These are phyloP conservation scores for Euura lappo DNA, from an alignment of 1,140 invertebrate species.

Conservation along the genomic window DNA sequence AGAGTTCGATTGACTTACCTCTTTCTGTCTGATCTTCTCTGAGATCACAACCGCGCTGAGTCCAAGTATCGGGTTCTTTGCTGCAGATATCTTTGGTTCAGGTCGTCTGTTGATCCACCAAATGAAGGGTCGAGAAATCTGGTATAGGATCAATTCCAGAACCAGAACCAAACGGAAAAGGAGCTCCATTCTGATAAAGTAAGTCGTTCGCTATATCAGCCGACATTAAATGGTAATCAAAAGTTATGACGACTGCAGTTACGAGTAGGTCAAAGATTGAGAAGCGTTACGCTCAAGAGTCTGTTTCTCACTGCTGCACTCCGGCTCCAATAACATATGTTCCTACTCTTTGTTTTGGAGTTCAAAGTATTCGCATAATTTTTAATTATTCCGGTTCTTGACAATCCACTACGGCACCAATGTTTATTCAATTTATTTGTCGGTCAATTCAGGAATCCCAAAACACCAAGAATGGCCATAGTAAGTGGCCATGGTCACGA, in stretches of 20 bases:
- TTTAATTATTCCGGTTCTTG: too few species aligned
- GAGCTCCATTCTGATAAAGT: conserved; percentile 29
- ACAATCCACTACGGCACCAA: too few species aligned
- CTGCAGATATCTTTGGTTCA: conserved; percentile 36
- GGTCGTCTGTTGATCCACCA: conserved; percentile 32
- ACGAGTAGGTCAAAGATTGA: too few species aligned
- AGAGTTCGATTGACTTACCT: conserved; percentile 46
- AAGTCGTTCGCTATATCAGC: neutral
- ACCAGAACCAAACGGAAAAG: conserved; percentile 21
- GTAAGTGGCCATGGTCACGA: too few species aligned
- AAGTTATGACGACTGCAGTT: neutral
- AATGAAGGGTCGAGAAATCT: conserved; percentile 31
- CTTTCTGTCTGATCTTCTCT: conserved; percentile 52
- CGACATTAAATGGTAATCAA: neutral
- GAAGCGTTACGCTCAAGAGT: too few species aligned
- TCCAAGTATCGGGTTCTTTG: conserved; percentile 42
- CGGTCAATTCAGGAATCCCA: too few species aligned
- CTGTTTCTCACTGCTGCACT: too few species aligned
- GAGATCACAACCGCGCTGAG: conserved; percentile 49
- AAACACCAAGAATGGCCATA: too few species aligned
- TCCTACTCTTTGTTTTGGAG: too few species aligned
- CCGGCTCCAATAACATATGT: too few species aligned
- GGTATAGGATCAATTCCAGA: conserved; percentile 17
- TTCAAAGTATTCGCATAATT: too few species aligned
- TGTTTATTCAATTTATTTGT: too few species aligned